phyloP scores from a whole-genome alignment of 2,888 invertebrate species.

The Cremastinae sp. region DNA sequence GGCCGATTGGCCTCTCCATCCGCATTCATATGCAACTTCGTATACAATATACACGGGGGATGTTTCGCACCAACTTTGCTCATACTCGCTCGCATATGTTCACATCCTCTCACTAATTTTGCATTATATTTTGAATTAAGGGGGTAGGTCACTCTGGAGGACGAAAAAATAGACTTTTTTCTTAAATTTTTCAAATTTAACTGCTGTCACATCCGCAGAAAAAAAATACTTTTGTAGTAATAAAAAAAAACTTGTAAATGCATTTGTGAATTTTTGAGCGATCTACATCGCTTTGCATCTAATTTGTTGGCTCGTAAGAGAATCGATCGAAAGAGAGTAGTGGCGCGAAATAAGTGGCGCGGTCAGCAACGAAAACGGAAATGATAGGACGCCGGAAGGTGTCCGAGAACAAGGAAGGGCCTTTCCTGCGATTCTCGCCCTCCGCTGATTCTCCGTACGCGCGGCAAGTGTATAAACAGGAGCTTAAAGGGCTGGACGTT shows the following conservation, averaged over 20 bases:
- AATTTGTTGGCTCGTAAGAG: constrained; percentile 10
- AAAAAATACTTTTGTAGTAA: no score
- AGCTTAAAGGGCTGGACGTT: constrained; percentile 7
- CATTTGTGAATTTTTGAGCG: no score
- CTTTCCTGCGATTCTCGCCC: constrained; percentile 70
- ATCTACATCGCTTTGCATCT: no score
- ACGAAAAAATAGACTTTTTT: no score
- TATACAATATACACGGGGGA: constrained; percentile 13
- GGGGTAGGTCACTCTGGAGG: no score
- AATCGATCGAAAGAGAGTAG: constrained; percentile 61
- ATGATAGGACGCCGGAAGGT: constrained; percentile 78
- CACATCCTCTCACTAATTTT: not conserved
- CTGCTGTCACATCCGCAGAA: no score
- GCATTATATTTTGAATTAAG: no score
- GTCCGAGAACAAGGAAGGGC: constrained; percentile 76
- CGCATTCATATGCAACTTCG: constrained; percentile 29
- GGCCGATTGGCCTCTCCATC: constrained; percentile 45
- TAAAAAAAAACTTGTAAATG: no score
- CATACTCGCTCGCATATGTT: not conserved
- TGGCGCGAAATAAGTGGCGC: constrained; percentile 69
- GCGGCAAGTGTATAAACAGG: constrained; percentile 1
- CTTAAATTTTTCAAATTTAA: no score
- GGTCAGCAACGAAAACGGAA: constrained; percentile 76
- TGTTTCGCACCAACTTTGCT: constrained; percentile 4
- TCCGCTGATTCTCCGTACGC: constrained; percentile 4